Evolutionary conservation across 2,888 invertebrate species (phyloP).

Genomic region (Tanypteryx hageni): DNA sequence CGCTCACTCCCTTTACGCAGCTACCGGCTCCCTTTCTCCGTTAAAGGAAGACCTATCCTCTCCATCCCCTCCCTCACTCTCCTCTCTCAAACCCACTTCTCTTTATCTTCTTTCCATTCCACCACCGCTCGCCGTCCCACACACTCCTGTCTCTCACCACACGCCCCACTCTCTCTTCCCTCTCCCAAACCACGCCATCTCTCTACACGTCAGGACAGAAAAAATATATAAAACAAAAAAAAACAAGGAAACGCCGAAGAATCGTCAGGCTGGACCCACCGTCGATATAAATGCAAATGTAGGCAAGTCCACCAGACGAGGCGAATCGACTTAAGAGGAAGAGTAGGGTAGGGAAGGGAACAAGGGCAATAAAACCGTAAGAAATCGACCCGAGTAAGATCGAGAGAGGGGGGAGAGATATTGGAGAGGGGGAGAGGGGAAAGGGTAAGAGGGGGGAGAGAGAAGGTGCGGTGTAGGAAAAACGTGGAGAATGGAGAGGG

Average conservation of each 20-base stretch:
- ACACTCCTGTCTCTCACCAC: neutral
- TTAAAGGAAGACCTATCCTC: neutral
- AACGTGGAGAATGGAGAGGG: too few relatives aligned
- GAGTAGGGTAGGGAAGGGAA: neutral
- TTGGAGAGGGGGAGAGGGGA: neutral
- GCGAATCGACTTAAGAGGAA: neutral
- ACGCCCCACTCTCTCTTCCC: too few relatives aligned
- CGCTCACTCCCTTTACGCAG: too few relatives aligned
- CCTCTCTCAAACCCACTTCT: neutral
- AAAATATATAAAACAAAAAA: neutral
- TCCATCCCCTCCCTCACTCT: neutral
- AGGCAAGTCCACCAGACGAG: neutral
- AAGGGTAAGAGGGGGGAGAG: neutral
- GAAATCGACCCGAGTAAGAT: neutral
- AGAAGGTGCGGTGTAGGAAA: neutral
- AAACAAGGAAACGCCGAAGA: neutral
- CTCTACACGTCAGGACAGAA: neutral
- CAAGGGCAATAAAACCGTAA: neutral
- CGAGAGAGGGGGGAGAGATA: neutral
- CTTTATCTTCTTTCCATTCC: neutral
- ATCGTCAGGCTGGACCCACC: conserved; percentile 4
- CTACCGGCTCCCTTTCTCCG: too few relatives aligned
- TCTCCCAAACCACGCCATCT: too few relatives aligned
- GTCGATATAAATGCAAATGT: conserved; percentile 41
- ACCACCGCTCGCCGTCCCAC: neutral